Percentiles rank a stretch among this genome's conserved stretches.
These are phyloP conservation scores for Autographa gamma DNA, from an alignment of 2,888 invertebrate species.

Conservation along the genomic window DNA sequence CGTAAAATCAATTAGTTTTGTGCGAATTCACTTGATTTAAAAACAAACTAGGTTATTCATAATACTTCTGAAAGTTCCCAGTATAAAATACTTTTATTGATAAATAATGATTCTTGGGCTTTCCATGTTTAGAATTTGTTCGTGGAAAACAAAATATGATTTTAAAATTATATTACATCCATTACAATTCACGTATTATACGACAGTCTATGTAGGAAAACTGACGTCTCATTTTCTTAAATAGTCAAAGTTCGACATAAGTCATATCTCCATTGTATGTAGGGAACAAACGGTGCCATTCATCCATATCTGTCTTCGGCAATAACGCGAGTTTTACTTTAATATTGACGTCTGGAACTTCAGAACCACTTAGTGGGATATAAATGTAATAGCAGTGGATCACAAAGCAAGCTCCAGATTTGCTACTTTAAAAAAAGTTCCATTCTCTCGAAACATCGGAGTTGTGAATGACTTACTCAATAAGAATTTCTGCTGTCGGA, in stretches of 20 bases:
- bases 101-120: too few relatives aligned
- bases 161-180: background rate
- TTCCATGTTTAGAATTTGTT: too few relatives aligned
- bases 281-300: slow-evolving; percentile 63
- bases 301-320: slow-evolving; percentile 60
- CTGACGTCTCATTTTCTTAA: slow-evolving; percentile 9
- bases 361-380: slow-evolving; percentile 54
- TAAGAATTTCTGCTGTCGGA: slow-evolving; percentile 58
- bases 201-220: background rate
- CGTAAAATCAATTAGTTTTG: background rate
- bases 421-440: slow-evolving; percentile 44
- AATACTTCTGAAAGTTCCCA: background rate
- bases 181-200: background rate
- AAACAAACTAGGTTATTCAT: background rate
- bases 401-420: slow-evolving; percentile 55
- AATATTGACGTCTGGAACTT: slow-evolving; percentile 65
- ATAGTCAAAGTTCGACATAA: slow-evolving; percentile 39
- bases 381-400: slow-evolving; percentile 44
- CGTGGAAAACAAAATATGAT: too few relatives aligned
- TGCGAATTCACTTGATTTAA: background rate
- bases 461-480: slow-evolving; percentile 40
- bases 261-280: slow-evolving; percentile 57
- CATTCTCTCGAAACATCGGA: slow-evolving; percentile 45
- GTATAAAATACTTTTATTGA: background rate
- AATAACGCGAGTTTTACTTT: slow-evolving; percentile 67